Conservation (phyloP, 2,113 vertebrate genomes). For the Pluvialis apricaria region DNA sequence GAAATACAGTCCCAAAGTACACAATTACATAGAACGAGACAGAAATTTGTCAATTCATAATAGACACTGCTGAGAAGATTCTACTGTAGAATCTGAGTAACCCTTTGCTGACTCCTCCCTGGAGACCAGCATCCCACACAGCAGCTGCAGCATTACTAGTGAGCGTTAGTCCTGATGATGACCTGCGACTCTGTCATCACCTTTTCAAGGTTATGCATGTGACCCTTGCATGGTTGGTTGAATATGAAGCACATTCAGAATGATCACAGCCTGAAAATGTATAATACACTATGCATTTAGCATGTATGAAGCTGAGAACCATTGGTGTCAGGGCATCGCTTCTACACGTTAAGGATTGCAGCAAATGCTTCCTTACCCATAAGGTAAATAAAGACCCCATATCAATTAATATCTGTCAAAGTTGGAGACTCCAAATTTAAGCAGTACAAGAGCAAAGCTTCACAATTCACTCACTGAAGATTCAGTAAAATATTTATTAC, state of each 20-base stretch:
- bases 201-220: slow-evolving; percentile 59
- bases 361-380: background rate
- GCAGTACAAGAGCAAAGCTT: background rate
- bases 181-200: slow-evolving; percentile 51
- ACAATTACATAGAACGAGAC: slow-evolving; percentile 28
- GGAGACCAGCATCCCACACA: background rate
- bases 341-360: background rate
- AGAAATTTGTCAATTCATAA: slow-evolving; percentile 42
- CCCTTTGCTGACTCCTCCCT: slow-evolving; percentile 31
- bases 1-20: slow-evolving; percentile 52
- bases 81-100: slow-evolving; percentile 3
- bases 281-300: background rate
- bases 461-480: background rate
- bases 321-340: background rate
- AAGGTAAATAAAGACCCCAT: background rate
- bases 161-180: slow-evolving; percentile 5
- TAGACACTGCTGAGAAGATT: background rate
- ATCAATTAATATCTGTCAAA: background rate
- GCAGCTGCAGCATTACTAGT: slow-evolving; percentile 7
- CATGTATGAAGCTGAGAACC: background rate
- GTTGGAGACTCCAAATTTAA: background rate
- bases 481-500: background rate
- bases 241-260: slow-evolving; percentile 29
- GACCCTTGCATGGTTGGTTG: slow-evolving; percentile 35
- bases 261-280: slow-evolving; percentile 21